phyloP scores from a whole-genome alignment of 2,797 vertebrate species.

The Stomatorhinus walkeri region DNA sequence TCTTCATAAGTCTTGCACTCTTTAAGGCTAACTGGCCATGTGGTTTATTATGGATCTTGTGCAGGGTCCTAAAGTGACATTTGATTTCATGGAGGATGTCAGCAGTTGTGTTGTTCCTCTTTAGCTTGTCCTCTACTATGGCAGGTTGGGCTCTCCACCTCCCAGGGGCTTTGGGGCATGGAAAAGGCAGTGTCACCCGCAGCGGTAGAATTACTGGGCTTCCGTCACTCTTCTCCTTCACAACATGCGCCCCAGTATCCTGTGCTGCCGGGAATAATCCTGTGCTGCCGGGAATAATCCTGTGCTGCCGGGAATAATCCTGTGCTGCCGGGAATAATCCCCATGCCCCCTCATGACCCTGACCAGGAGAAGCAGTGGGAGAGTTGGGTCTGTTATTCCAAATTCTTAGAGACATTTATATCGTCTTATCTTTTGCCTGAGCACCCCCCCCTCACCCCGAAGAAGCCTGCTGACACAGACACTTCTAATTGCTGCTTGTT shows the following conservation, averaged over 20 bases:
- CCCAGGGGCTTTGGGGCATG: background rate
- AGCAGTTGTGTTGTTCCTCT: background rate
- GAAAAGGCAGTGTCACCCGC: background rate
- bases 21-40: background rate
- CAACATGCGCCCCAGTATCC: background rate
- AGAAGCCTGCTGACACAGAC: conserved; percentile 14
- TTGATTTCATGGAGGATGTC: background rate
- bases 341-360: background rate
- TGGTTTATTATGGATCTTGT: background rate
- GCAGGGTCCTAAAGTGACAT: background rate
- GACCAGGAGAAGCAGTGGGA: background rate
- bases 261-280: background rate
- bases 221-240: background rate
- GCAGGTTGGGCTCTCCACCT: background rate
- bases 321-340: background rate
- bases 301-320: background rate
- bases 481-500: conserved; percentile 24
- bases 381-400: background rate
- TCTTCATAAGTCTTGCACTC: background rate
- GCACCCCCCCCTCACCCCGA: background rate
- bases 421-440: background rate
- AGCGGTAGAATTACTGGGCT: background rate
- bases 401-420: background rate
- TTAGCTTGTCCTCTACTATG: background rate
- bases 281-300: background rate